Conservation (phyloP, 1,140 invertebrate genomes). For the Orchesella cincta region DNA sequence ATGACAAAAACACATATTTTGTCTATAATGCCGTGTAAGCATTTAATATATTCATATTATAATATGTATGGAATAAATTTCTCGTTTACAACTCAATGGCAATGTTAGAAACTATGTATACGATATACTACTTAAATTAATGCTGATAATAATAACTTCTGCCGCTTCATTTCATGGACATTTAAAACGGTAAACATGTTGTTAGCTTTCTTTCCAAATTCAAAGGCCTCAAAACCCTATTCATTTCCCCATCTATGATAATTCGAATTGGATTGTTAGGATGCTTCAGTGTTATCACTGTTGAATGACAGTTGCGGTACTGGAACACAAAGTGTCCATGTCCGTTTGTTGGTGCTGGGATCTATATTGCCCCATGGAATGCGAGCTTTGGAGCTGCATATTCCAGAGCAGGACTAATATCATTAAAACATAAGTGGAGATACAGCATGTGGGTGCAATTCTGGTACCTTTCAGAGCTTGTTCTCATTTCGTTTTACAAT, state of each 20-base stretch:
- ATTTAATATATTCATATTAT: not conserved
- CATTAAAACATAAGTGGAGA: too few relatives aligned
- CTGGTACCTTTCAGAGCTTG: not conserved
- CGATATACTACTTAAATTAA: too few relatives aligned
- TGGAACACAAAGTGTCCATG: not conserved
- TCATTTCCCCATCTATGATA: not conserved
- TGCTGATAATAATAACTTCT: not conserved
- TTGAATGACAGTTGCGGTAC: not conserved
- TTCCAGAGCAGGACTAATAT: too few relatives aligned
- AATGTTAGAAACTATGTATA: not conserved
- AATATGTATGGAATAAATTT: not conserved
- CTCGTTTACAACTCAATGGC: not conserved
- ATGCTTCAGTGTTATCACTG: not conserved
- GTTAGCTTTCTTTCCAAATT: not conserved
- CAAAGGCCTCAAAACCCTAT: not conserved
- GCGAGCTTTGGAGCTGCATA: too few relatives aligned
- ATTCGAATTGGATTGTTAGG: not conserved
- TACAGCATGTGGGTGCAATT: not conserved
- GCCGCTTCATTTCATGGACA: not conserved
- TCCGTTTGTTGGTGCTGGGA: not conserved
- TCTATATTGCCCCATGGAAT: not conserved
- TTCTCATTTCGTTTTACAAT: not conserved
- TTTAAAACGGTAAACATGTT: slow-evolving; percentile 1
- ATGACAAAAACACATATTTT: too few relatives aligned
- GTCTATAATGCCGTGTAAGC: not conserved